Evolutionary conservation across 2,888 invertebrate species (phyloP), one percentile per base, ranked within the genome.

Genomic region (Ecdyonurus torrentis): DNA sequence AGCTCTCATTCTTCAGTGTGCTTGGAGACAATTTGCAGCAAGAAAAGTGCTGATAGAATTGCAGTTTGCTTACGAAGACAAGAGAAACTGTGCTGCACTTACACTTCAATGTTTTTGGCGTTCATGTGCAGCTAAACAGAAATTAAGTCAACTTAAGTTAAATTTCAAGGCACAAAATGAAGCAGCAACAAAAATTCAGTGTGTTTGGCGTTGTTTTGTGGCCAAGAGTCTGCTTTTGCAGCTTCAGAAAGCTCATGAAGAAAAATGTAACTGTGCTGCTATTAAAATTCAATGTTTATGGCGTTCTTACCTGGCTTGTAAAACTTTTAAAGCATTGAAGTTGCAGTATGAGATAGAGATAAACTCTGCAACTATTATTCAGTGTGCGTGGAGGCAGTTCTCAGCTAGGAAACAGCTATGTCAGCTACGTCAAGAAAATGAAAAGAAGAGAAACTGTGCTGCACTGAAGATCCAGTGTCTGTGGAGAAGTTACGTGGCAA

Each of bases 101-200:
- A 67, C 70, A 20, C 75, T 83, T 65, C 82, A 83, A 70, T 71
- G 68, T 61, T 65, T 66, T 53, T 80, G 74, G 68, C 69, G 73
- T 52, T 67, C 66, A 62, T 69, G 67, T 59, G 10, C 59, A 59
- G 71, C 70, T 1, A 70, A 68, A 1, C 70, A 66, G 65, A 15
- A 10, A 18, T 20, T 55, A 7, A 7, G 15, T 20, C n/a, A 20
- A n/a, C 55, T 55, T 7, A 55, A 55, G n/a, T 18, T 10, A 20
- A 20, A 60, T n/a, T 23, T 10, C 1, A 50, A 53, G 24, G 50
- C 5, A 25, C 50, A 25, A 58, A 59, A 60, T 52, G 15, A 52
- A 52, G 65, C 70, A 1, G 65, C 66, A 2, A 58, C 68, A 2
- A 67, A 64, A 58, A 69, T 73, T 62, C 73, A 74, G 61, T 37